Evolutionary conservation across 2,888 invertebrate species (phyloP).

Genomic region (Latheticus oryzae): DNA sequence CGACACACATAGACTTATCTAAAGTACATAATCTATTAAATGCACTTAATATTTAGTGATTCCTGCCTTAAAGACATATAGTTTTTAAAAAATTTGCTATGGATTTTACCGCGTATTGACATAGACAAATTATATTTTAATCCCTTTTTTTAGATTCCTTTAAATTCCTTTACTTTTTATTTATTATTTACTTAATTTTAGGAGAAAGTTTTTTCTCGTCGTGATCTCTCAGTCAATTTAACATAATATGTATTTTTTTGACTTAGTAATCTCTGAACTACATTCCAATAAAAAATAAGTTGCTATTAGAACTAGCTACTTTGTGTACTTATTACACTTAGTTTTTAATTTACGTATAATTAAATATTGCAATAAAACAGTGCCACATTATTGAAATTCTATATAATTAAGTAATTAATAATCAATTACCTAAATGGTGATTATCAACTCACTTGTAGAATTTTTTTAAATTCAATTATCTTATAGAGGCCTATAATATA

Average conservation of each 20-base stretch:
- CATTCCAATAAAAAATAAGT: conserved; percentile 35
- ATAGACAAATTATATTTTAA: conserved; percentile 24
- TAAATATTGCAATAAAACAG: conserved; percentile 44
- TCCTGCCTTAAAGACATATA: conserved; percentile 44
- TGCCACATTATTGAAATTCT: conserved; percentile 40
- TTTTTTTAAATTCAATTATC: conserved; percentile 36
- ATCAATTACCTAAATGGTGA: conserved; percentile 32
- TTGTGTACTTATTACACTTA: conserved; percentile 41
- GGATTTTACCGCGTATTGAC: conserved; percentile 30
- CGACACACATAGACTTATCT: conserved; percentile 45
- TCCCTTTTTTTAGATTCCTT: conserved; percentile 24
- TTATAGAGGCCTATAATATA: conserved; percentile 41
- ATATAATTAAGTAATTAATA: conserved; percentile 35
- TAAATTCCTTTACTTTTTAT: conserved; percentile 29
- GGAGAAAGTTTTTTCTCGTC: conserved; percentile 29
- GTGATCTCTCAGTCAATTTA: conserved; percentile 44
- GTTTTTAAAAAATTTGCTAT: conserved; percentile 33
- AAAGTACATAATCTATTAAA: conserved; percentile 33
- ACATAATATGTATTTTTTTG: conserved; percentile 20
- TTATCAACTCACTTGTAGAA: conserved; percentile 32
- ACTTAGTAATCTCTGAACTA: conserved; percentile 24
- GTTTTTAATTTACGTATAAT: conserved; percentile 36
- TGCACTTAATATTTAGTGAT: conserved; percentile 44
- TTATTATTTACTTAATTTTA: conserved; percentile 41
- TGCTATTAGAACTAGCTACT: conserved; percentile 27